Conservation (phyloP, 2,113 vertebrate genomes). For the Amia ocellicauda region DNA sequence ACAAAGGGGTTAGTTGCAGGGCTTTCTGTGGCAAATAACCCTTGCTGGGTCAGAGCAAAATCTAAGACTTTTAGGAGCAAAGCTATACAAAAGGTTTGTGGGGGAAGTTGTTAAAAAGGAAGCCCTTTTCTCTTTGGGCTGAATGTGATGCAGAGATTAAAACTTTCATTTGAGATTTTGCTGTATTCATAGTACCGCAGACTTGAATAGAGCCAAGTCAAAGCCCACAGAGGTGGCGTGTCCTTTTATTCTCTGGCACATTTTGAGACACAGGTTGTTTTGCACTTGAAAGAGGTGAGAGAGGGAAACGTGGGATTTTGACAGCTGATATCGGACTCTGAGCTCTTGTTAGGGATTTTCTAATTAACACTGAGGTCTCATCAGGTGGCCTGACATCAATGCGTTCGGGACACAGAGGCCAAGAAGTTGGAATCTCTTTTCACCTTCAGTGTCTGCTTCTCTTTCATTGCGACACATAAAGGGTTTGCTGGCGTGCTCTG, state of each 20-base stretch:
- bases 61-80: conserved; percentile 70
- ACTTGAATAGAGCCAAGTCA: conserved; percentile 65
- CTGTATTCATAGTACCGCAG: conserved; percentile 73
- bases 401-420: conserved; percentile 61
- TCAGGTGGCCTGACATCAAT: conserved; percentile 67
- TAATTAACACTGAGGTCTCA: conserved; percentile 72
- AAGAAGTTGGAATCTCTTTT: conserved; percentile 56
- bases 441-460: conserved; percentile 13
- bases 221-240: conserved; percentile 63
- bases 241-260: conserved; percentile 73
- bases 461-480: not conserved
- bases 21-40: conserved; percentile 71
- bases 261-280: conserved; percentile 78
- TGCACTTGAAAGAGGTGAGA: conserved; percentile 78
- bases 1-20: conserved; percentile 68
- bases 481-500: too few species aligned
- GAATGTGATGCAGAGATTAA: conserved; percentile 80
- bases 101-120: conserved; percentile 81
- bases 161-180: conserved; percentile 82
- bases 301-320: conserved; percentile 70
- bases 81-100: conserved; percentile 75
- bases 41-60: conserved; percentile 71
- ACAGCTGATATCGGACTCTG: conserved; percentile 74
- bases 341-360: conserved; percentile 75
- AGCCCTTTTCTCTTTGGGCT: conserved; percentile 72